These are phyloP conservation scores for Caenorhabditis japonica DNA, from an alignment of 2,888 invertebrate species.

Conservation along the genomic window DNA sequence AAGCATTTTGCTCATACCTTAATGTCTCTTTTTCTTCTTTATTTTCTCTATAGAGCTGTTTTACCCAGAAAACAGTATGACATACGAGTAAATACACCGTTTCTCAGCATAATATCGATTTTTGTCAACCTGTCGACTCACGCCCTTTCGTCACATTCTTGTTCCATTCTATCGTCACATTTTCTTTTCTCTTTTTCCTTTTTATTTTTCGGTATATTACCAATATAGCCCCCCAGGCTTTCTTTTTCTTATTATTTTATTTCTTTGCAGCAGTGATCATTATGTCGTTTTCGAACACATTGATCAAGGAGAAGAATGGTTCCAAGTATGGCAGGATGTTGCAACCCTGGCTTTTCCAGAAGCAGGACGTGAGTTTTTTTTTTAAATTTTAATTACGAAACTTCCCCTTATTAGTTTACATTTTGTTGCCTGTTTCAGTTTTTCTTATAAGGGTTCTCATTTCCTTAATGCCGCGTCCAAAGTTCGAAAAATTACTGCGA, in stretches of 20 bases:
- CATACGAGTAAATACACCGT: too few species aligned
- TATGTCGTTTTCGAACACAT: conserved; percentile 46
- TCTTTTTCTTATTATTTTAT: neutral
- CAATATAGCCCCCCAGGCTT: too few species aligned
- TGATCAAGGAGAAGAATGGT: conserved; percentile 37
- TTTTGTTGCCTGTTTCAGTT: too few species aligned
- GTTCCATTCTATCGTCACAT: neutral
- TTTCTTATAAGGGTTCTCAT: too few species aligned
- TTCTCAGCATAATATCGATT: too few species aligned
- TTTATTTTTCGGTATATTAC: neutral
- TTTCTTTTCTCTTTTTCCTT: neutral
- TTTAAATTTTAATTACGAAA: neutral
- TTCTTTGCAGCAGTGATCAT: conserved; percentile 30
- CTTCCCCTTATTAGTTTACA: too few species aligned
- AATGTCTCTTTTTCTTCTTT: neutral
- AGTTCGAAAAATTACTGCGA: too few species aligned
- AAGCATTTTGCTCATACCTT: neutral
- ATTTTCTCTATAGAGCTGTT: neutral
- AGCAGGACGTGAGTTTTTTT: conserved; percentile 33
- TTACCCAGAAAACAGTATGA: neutral
- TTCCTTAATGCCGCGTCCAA: too few species aligned
- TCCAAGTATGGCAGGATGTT: conserved; percentile 36
- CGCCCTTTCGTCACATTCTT: too few species aligned
- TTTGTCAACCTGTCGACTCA: too few species aligned
- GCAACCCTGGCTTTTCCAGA: conserved; percentile 32